phyloP scores from a whole-genome alignment of 2,888 invertebrate species.

The Leucophenga montana region DNA sequence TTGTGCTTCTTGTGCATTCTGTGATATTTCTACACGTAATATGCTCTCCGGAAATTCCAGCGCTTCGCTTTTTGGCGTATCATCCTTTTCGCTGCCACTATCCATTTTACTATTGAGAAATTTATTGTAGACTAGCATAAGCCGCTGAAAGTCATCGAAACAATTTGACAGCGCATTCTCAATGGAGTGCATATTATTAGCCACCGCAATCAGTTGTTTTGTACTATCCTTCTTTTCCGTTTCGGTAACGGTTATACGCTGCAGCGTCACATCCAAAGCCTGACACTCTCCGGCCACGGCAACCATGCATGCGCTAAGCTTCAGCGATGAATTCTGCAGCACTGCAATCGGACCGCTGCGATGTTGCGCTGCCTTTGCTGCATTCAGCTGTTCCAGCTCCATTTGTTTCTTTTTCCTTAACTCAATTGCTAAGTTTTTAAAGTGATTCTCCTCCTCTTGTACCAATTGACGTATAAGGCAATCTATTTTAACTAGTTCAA shows the following conservation, averaged over 20 bases:
- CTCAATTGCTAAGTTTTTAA: constrained; percentile 64
- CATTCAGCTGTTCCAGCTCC: constrained; percentile 63
- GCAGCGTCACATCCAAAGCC: constrained; percentile 68
- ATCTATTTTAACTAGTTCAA: constrained; percentile 64
- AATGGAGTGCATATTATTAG: constrained; percentile 69
- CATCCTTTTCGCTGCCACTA: constrained; percentile 39
- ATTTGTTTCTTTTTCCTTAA: constrained; percentile 63
- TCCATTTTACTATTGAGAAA: constrained; percentile 68
- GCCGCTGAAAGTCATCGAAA: constrained; percentile 71
- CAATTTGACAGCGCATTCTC: constrained; percentile 69
- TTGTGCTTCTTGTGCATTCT: constrained; percentile 57
- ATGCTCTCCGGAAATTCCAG: constrained; percentile 66
- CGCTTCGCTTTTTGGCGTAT: constrained; percentile 11
- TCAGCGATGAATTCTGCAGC: constrained; percentile 70
- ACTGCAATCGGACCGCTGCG: constrained; percentile 65
- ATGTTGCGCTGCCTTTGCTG: constrained; percentile 57
- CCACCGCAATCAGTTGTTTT: constrained; percentile 66
- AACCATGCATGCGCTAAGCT: constrained; percentile 71
- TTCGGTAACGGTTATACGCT: constrained; percentile 66
- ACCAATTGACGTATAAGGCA: constrained; percentile 65
- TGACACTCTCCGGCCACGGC: constrained; percentile 72
- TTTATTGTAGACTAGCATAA: constrained; percentile 72
- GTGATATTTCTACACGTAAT: constrained; percentile 66
- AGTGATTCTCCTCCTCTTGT: constrained; percentile 70
- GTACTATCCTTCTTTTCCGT: constrained; percentile 62